Evolutionary conservation across 2,888 invertebrate genomes (phyloP).

Genomic region (Rhingia rostrata): DNA sequence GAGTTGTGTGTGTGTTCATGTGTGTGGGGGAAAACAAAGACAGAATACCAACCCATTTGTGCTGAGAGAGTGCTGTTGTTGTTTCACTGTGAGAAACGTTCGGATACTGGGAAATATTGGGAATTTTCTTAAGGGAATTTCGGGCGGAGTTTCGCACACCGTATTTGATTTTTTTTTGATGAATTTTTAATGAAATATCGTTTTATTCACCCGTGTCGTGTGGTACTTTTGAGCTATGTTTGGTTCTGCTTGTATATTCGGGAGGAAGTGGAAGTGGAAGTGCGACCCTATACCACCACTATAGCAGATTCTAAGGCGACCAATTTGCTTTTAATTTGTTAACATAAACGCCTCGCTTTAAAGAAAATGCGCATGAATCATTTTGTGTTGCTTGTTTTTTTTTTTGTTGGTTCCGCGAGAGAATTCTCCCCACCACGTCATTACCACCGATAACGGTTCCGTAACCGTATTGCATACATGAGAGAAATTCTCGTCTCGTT

Average conservation of each 20-base stretch:
- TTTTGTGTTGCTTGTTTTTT: constrained; percentile 70
- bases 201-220: constrained; percentile 70
- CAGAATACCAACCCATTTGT: not conserved
- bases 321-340: constrained; percentile 82
- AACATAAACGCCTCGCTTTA: constrained; percentile 81
- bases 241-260: not conserved
- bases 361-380: constrained; percentile 77
- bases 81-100: not conserved
- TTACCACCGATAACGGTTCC: constrained; percentile 7
- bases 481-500: constrained; percentile 58
- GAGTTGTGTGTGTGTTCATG: not conserved
- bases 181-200: constrained; percentile 82
- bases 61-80: not conserved
- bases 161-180: constrained; percentile 71
- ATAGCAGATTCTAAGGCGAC: constrained; percentile 77
- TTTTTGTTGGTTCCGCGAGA: constrained; percentile 17
- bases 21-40: not conserved
- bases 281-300: constrained; percentile 49
- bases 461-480: constrained; percentile 1
- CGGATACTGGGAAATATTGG: constrained; percentile 55
- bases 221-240: constrained; percentile 33
- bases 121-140: constrained; percentile 74
- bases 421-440: constrained; percentile 18
- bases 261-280: constrained; percentile 42
- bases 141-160: constrained; percentile 81